These are phyloP conservation scores for Caenorhabditis brenneri DNA, from an alignment of 1,140 invertebrate species.

Conservation along the genomic window DNA sequence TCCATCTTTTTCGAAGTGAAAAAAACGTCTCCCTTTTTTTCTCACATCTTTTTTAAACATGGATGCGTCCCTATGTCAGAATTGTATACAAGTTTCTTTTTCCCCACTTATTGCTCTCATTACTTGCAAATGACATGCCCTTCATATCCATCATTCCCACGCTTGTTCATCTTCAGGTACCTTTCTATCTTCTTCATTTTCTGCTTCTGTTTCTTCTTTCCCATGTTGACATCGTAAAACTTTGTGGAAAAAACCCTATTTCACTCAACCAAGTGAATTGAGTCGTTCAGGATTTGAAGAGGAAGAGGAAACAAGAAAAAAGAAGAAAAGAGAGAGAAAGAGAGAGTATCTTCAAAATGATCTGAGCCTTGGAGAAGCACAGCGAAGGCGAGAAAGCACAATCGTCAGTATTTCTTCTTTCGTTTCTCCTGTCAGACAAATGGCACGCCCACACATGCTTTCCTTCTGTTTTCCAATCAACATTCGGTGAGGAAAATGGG, in stretches of 20 bases:
- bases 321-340: conserved; percentile 2
- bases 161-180: background rate
- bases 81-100: background rate
- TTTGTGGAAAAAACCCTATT: conserved; percentile 14
- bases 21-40: no score
- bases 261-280: conserved; percentile 16
- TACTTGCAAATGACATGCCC: no score
- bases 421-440: conserved; percentile 40
- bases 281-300: background rate
- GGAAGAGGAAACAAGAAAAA: background rate
- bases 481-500: conserved; percentile 45
- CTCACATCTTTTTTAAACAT: no score
- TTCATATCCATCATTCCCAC: background rate
- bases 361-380: background rate
- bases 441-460: conserved; percentile 39
- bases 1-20: background rate
- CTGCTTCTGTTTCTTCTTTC: background rate
- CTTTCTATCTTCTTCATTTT: background rate
- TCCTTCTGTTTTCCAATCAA: conserved; percentile 37
- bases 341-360: conserved; percentile 35
- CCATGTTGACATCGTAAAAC: conserved; percentile 34
- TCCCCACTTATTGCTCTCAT: no score
- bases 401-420: conserved; percentile 44
- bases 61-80: no score
- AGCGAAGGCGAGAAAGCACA: background rate